Conservation (phyloP, 2,113 vertebrate species). For the Alectura lathami region DNA sequence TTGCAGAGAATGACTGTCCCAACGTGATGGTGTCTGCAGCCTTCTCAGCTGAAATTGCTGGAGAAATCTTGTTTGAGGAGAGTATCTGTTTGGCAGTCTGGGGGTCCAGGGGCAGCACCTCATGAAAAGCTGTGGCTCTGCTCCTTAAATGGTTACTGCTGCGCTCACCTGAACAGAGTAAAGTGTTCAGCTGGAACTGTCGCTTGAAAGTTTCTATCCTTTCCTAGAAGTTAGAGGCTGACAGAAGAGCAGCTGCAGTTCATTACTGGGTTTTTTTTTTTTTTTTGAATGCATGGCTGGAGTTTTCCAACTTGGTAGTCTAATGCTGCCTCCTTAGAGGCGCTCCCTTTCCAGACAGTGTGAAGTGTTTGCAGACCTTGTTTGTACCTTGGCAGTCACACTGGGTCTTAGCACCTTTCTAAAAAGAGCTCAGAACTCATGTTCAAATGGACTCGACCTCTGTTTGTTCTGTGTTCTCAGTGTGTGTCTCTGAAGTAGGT, state of each 20-base stretch:
- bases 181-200: background rate
- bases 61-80: background rate
- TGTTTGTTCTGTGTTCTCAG: background rate
- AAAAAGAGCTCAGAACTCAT: background rate
- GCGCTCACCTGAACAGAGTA: background rate
- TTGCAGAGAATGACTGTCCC: background rate
- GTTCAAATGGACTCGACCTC: background rate
- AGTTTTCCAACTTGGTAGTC: background rate
- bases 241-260: background rate
- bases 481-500: background rate
- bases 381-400: background rate
- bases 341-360: background rate
- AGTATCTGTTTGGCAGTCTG: background rate
- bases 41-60: background rate
- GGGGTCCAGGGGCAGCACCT: background rate
- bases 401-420: background rate
- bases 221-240: background rate
- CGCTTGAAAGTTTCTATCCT: background rate
- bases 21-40: fast-evolving
- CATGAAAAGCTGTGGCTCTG: background rate
- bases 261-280: background rate
- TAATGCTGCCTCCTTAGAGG: background rate
- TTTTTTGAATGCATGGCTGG: background rate
- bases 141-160: background rate
- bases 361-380: background rate